These are phyloP conservation scores for Varecia variegata DNA, from an alignment of 2,797 vertebrate species.

Conservation along the genomic window DNA sequence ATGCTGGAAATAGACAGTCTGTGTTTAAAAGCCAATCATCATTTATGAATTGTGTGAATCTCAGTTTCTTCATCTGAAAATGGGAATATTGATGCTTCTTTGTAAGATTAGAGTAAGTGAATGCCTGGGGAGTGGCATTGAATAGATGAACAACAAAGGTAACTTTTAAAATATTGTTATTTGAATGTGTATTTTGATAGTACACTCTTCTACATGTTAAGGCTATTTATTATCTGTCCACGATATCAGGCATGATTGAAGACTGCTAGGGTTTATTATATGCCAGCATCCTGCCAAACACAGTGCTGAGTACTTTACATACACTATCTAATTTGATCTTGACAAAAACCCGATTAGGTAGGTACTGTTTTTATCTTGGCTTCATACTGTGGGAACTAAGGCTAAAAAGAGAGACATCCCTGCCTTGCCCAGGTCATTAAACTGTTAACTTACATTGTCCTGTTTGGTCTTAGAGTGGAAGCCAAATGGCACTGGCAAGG, in stretches of 20 bases:
- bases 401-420: not conserved
- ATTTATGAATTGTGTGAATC: not conserved
- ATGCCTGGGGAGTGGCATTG: not conserved
- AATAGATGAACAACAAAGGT: not conserved
- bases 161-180: not conserved
- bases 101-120: not conserved
- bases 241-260: not conserved
- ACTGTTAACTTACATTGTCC: not conserved
- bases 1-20: not conserved
- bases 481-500: not conserved
- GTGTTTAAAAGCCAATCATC: not conserved
- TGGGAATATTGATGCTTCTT: not conserved
- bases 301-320: not conserved
- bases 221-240: not conserved
- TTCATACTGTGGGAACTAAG: not conserved
- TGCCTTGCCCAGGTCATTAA: not conserved
- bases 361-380: not conserved
- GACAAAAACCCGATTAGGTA: not conserved
- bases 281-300: not conserved
- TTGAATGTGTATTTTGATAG: not conserved
- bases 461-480: not conserved
- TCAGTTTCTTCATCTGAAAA: conserved; percentile 4
- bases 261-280: not conserved
- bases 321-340: not conserved
- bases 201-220: not conserved